These are phyloP conservation scores for Alosa sapidissima DNA, from an alignment of 2,797 vertebrate genomes.

Conservation along the genomic window DNA sequence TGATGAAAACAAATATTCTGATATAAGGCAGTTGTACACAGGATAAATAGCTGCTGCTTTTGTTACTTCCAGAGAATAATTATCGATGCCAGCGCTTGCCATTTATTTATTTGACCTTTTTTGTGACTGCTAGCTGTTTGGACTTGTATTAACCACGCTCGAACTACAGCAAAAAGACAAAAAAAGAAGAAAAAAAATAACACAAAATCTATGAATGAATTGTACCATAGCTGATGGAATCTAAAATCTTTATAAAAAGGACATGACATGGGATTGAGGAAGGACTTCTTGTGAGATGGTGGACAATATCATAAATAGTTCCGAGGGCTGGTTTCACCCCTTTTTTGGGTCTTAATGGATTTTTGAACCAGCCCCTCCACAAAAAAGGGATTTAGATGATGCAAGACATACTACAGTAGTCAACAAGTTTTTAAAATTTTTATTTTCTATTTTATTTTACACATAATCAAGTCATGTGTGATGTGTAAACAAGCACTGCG, in stretches of 20 bases:
- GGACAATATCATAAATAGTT: slow-evolving; percentile 30
- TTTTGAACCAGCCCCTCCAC: neutral
- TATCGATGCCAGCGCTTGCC: slow-evolving; percentile 64
- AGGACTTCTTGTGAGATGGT: slow-evolving; percentile 9
- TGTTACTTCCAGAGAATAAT: slow-evolving; percentile 61
- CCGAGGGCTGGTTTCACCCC: slow-evolving; percentile 9
- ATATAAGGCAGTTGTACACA: slow-evolving; percentile 58
- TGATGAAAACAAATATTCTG: slow-evolving; percentile 61
- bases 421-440: neutral
- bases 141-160: slow-evolving; percentile 59
- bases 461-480: slow-evolving; percentile 40
- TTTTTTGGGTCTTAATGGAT: slow-evolving; percentile 14
- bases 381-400: slow-evolving; percentile 23
- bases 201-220: slow-evolving; percentile 21
- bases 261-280: slow-evolving; percentile 23
- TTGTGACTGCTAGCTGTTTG: slow-evolving; percentile 61
- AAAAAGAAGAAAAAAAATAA: slow-evolving; percentile 32
- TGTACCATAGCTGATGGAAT: slow-evolving; percentile 28
- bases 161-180: slow-evolving; percentile 38
- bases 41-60: slow-evolving; percentile 61
- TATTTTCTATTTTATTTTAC: slow-evolving; percentile 43
- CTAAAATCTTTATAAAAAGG: slow-evolving; percentile 26
- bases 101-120: slow-evolving; percentile 57
- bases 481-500: slow-evolving; percentile 26
- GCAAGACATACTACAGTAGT: slow-evolving; percentile 26